A percentile compares a stretch with the other conserved stretches of the same genome.
Evolutionary conservation across 2,797 vertebrate species (phyloP).

Genomic region (Schizopygopsis malacanthus): DNA sequence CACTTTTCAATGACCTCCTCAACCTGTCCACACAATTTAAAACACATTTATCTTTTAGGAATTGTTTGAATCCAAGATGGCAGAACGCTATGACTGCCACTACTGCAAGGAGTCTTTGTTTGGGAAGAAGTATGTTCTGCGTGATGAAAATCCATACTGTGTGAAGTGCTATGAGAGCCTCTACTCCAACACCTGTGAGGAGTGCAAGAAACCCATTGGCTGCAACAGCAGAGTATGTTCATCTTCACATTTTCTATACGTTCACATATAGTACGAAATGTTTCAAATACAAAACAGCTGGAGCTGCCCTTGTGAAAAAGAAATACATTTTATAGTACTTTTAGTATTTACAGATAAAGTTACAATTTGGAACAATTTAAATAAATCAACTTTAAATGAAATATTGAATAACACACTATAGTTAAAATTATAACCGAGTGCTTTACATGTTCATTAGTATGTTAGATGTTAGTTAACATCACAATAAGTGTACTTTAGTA

Average conservation of each 20-base stretch:
- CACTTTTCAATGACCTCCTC: not conserved
- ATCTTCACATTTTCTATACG: not conserved
- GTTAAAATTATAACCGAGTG: not conserved
- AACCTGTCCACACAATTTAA: conserved; percentile 11
- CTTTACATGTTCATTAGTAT: not conserved
- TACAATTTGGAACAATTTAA: not conserved
- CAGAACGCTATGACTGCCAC: conserved; percentile 85
- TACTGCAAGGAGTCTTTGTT: conserved; percentile 95
- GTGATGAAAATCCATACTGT: conserved; percentile 94
- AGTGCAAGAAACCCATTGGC: conserved; percentile 94
- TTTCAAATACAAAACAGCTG: not conserved
- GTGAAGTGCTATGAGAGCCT: conserved; percentile 95
- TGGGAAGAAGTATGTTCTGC: conserved; percentile 94
- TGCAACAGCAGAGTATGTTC: conserved; percentile 92
- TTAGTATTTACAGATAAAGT: not conserved
- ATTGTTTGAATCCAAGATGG: conserved; percentile 76
- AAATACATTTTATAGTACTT: not conserved
- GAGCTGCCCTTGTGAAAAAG: not conserved
- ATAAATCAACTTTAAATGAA: too few relatives aligned
- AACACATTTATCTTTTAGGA: conserved; percentile 17
- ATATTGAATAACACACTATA: not conserved
- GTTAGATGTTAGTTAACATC: not conserved
- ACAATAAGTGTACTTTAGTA: not conserved
- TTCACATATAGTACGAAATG: not conserved
- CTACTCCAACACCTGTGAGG: conserved; percentile 95